These are phyloP conservation scores for Antigone vipio DNA, from an alignment of 2,113 vertebrate species.

Conservation along the genomic window DNA sequence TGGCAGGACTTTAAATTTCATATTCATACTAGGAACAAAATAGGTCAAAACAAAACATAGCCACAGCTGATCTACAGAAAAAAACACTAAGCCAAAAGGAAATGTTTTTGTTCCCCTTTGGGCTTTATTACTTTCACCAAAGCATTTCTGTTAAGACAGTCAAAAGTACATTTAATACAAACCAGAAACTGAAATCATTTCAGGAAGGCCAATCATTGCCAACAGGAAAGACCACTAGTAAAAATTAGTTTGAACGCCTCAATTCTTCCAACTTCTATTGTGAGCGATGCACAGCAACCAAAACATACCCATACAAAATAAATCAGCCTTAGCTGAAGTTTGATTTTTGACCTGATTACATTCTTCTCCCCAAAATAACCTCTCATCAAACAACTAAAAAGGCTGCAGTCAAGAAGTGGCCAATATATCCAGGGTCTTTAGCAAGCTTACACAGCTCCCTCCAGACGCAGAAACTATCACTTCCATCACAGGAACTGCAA, in stretches of 20 bases:
- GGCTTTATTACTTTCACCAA: neutral
- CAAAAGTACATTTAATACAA: neutral
- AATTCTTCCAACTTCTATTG: neutral
- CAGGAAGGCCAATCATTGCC: neutral
- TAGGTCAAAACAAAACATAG: neutral
- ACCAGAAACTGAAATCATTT: neutral
- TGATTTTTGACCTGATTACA: neutral
- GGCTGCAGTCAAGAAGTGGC: neutral
- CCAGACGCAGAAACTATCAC: neutral
- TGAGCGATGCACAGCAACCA: neutral
- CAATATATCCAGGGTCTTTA: neutral
- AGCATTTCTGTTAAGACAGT: neutral
- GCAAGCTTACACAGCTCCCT: neutral
- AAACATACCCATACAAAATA: neutral
- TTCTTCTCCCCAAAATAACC: neutral
- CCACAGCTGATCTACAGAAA: neutral
- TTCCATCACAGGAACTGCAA: neutral
- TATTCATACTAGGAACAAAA: neutral
- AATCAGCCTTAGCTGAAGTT: neutral
- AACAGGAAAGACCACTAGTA: neutral
- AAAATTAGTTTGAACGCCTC: neutral
- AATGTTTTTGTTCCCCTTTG: neutral
- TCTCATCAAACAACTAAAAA: neutral
- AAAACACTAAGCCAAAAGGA: neutral
- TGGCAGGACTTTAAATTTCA: neutral